Evolutionary conservation across 1,140 invertebrate genomes (phyloP), one percentile per base, ranked within the genome.

Genomic region (Cylas formicarius): DNA sequence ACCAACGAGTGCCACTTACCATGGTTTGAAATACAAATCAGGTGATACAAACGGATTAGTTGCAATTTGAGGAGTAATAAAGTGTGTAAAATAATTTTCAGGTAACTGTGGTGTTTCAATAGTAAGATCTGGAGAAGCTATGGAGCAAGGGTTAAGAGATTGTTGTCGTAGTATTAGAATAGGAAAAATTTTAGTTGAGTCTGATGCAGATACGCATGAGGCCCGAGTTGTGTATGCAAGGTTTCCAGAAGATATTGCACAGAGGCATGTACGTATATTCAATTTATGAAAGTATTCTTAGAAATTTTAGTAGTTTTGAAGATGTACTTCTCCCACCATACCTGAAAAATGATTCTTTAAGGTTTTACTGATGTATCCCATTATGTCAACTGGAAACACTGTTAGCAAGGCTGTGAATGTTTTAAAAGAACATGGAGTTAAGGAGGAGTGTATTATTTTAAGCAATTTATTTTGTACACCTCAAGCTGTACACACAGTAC

Each of bases 31-130:
- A 55, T 97, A 93, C 71, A 81, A 89, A 40, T 89, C 92, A 55
- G n/a, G n/a, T n/a, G n/a, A n/a, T n/a, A n/a, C n/a, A n/a, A n/a
- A n/a, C n/a, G n/a, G n/a, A n/a, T n/a, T n/a, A n/a, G n/a, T n/a
- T n/a, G n/a, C n/a, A n/a, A n/a, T n/a, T n/a, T n/a, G n/a, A n/a
- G n/a, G n/a, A n/a, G n/a, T n/a, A n/a, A n/a, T n/a, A n/a, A n/a
- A n/a, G n/a, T n/a, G n/a, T n/a, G n/a, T n/a, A n/a, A n/a, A n/a
- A n/a, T n/a, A n/a, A n/a, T n/a, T n/a, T n/a, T n/a, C n/a, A n/a
- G 94, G 95, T 20, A 98, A 97, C 66, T 98, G 95, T 72, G 96
- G 95, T 7, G 95, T 99, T n/a, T 94, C 90, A 26, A 93, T 97
- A 60, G 89, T 97, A 13, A 73, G 93, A 52, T 84, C 81, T 13